phyloP scores from a whole-genome alignment of 2,888 invertebrate genomes.

The Cremastobaeus sp. region DNA sequence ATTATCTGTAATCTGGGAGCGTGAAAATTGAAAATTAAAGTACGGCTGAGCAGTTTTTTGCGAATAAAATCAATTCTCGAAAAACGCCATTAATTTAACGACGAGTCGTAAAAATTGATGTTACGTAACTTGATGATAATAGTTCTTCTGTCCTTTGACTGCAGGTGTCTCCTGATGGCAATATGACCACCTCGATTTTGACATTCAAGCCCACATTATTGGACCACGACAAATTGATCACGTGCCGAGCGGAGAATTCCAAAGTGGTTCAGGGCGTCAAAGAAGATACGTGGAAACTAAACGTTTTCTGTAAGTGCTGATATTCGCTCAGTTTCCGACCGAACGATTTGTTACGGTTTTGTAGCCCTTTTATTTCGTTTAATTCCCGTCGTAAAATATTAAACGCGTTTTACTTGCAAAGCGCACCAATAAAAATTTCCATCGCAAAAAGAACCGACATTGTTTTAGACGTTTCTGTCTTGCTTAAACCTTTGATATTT shows the following conservation, averaged over 20 bases:
- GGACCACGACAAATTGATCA: conserved; percentile 88
- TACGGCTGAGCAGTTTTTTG: too few species aligned
- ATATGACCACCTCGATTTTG: conserved; percentile 88
- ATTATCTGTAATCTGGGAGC: background rate
- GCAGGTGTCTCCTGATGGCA: conserved; percentile 89
- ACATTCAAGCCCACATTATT: conserved; percentile 86
- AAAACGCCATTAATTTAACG: conserved; percentile 17
- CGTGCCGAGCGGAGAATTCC: conserved; percentile 89
- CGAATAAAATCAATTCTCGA: background rate
- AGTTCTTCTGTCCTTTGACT: conserved; percentile 60
- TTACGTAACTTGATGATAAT: conserved; percentile 34
- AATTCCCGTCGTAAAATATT: conserved; percentile 23
- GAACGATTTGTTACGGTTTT: conserved; percentile 29
- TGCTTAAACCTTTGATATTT: too few species aligned
- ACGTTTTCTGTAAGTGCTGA: conserved; percentile 89
- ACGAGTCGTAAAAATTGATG: conserved; percentile 12
- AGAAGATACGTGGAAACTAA: conserved; percentile 89
- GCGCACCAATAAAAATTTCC: too few species aligned
- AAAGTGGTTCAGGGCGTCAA: conserved; percentile 85
- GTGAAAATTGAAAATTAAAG: background rate
- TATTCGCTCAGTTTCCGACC: conserved; percentile 15
- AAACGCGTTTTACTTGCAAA: too few species aligned
- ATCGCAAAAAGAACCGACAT: too few species aligned
- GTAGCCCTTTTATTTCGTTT: conserved; percentile 26
- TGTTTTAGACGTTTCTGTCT: too few species aligned